Conservation (phyloP, 2,888 invertebrate species). For the Hypomecis atomaria region DNA sequence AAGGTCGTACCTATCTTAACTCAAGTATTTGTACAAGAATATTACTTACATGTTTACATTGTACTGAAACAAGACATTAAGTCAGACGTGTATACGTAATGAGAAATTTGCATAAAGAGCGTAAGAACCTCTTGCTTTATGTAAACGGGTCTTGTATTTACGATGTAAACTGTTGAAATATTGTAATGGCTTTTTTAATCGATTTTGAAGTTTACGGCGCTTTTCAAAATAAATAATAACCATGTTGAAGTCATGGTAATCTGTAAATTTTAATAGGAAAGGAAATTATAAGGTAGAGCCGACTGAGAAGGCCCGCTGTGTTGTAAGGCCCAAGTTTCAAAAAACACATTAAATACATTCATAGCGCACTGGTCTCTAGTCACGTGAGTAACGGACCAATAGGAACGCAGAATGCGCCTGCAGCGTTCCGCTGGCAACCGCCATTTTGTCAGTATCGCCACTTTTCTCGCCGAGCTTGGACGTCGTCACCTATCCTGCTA, state of each 20-base stretch:
- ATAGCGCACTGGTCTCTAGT: no score
- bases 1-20: conserved; percentile 11
- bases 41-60: conserved; percentile 17
- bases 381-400: no score
- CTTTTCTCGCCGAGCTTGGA: no score
- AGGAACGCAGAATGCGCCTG: no score
- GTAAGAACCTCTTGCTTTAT: conserved; percentile 21
- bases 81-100: conserved; percentile 26
- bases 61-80: conserved; percentile 25
- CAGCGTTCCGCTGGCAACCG: no score
- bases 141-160: conserved; percentile 28
- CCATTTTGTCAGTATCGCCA: no score
- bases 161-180: conserved; percentile 17
- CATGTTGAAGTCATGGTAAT: not conserved
- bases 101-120: conserved; percentile 34
- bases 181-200: conserved; percentile 18
- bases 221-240: conserved; percentile 1
- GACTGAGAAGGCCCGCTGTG: no score
- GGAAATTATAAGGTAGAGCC: no score
- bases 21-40: conserved; percentile 26
- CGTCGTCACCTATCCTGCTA: no score
- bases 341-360: no score
- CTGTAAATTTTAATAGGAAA: no score
- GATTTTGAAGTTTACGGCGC: conserved; percentile 10
- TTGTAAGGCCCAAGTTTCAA: no score